Base-by-base conservation (phyloP, 1,140 invertebrate species). In the Phymorhynchus buccinoides region DNA sequence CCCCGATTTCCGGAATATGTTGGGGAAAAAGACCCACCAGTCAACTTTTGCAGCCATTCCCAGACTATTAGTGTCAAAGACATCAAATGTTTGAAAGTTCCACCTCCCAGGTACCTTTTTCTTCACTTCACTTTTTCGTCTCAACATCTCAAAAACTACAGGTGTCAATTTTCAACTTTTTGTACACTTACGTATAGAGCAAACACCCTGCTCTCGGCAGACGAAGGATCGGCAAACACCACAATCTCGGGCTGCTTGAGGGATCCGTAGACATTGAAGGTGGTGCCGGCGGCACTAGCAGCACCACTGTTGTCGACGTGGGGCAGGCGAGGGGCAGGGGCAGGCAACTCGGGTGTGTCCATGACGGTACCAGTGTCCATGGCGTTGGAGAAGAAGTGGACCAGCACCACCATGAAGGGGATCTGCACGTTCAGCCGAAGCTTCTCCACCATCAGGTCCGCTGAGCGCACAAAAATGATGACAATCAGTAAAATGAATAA, bases 191-290 rank as follows among this genome's bases (percentile, higher is more conserved):
- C 93, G 90, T 93, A 91, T 1, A 97, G 93, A 9, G 97, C 94
- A 68, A 97, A 94, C 32, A 96, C 95, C 87, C 96, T 95, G n/a
- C 96, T 95, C 84, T 95, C 95, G n/a, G 94, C 94, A 30, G 95
- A 95, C 39, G 94, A 95, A 9, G 95, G 94, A 89, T 96, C 95
- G 22, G 96, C 96, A 89, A 96, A 96, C 78, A 97, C 94, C 91
- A 97, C 95, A 41, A 97, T 94, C 92, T 97, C 96, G 22, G 96
- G 96, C 88, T 96, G 95, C 68, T 96, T 95, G 14, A 93, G 85
- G 90, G 81, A 96, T 14, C 90, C 89, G 52, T 89, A 90, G 42
- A 92, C 77, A 16, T 87, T 89, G 35, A 92, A 83, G 41, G 48
- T 71, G 35, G 80, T 66, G 68, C 75, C 71, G 80, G 48, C 52